Base-by-base conservation (phyloP, 2,888 invertebrate genomes). In the Apodemia duryi region DNA sequence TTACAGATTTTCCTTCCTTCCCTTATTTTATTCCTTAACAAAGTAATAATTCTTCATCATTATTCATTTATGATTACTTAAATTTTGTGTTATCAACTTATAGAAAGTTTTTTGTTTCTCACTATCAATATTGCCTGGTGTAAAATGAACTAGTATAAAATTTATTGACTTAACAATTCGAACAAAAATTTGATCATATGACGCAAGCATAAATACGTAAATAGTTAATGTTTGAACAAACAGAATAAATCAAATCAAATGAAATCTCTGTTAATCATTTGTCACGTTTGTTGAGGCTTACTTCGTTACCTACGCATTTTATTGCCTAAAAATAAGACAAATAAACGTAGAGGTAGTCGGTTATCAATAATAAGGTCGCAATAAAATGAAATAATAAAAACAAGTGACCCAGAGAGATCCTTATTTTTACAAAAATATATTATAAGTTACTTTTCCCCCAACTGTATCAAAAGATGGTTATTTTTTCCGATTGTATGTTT, bases 181-280 rank as follows among this genome's bases (percentile, higher is more conserved):
- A n/a, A 49, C 13, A 49, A 49, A 21, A 51, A n/a, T 57, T 32
- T 57, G 57, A 57, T 29, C 29, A 54, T 32, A 57, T 57, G 57
- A 57, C 57, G 28, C 6, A 21, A 29, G 21, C 6, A 32, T 32
- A 57, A 57, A 57, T 57, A 57, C 32, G 57, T 32, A 57, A 57
- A 57, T 32, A 28, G 29, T 10, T 51, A 51, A 51, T 51, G 51
- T 51, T 51, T 51, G 51, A 51, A 51, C 51, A 51, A 51, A 51
- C 51, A 51, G 13, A 57, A 57, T 54, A 54, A 54, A 54, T 54
- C 29, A 54, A 54, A 54, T 54, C 28, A 54, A 32, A 54, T 54
- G 10, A 54, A 54, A 54, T 54, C 54, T 54, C 29, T 21, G 29
- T 54, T 54, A 54, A 54, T 54, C 28, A 32, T 32, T 11, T 7